Conservation (phyloP, 2,113 vertebrate species). For the Laticauda laticaudata region DNA sequence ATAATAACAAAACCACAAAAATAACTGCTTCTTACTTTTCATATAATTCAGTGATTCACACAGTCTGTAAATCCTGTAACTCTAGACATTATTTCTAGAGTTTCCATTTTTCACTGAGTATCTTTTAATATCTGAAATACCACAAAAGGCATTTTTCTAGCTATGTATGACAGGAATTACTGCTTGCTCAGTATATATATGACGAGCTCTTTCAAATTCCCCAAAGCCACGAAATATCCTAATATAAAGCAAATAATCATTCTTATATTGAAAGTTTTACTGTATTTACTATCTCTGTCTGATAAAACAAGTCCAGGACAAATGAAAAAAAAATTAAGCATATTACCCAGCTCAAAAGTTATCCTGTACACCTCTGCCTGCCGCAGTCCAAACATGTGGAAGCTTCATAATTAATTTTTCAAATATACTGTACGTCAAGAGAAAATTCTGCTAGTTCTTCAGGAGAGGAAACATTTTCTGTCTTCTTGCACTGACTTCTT, state of each 20-base stretch:
- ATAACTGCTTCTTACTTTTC: not conserved
- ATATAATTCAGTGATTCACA: not conserved
- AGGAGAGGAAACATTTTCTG: not conserved
- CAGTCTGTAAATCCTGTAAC: not conserved
- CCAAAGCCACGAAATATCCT: not conserved
- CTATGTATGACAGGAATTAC: not conserved
- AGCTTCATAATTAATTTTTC: not conserved
- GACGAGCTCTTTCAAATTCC: not conserved
- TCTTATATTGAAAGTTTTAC: not conserved
- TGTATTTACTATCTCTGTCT: not conserved
- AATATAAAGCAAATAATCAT: not conserved
- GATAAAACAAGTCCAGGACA: not conserved
- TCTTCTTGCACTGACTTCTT: not conserved
- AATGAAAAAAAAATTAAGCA: not conserved
- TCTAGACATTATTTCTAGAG: not conserved
- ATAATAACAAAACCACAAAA: not conserved
- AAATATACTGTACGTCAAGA: not conserved
- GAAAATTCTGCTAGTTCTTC: not conserved
- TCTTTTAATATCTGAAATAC: not conserved
- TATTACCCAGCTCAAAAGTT: not conserved
- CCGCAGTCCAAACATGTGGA: not conserved
- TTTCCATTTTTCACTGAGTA: not conserved
- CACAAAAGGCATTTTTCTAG: not conserved
- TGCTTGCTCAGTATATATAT: not conserved
- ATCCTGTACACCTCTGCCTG: not conserved